phyloP scores from a whole-genome alignment of 2,888 invertebrate species.

The Tetanocera ferruginea region DNA sequence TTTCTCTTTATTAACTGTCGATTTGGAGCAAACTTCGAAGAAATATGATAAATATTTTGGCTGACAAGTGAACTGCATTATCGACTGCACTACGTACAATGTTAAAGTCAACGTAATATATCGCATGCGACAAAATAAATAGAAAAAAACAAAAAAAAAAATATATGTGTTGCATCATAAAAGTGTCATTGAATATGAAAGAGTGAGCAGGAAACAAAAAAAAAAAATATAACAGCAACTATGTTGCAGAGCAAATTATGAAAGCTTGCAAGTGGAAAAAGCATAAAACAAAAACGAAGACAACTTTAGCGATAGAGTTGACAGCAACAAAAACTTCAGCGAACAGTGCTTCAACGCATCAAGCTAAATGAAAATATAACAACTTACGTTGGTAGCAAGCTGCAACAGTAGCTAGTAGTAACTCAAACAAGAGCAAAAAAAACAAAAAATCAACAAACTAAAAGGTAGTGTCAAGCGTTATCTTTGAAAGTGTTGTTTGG shows the following conservation, averaged over 20 bases:
- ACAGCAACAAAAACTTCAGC: background rate
- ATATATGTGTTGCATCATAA: background rate
- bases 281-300: background rate
- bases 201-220: no score
- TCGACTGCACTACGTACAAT: background rate
- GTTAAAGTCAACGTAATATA: background rate
- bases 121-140: background rate
- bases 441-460: no score
- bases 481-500: no score
- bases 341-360: background rate
- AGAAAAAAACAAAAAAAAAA: background rate
- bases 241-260: background rate
- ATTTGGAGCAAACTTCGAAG: background rate
- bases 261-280: background rate
- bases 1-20: background rate
- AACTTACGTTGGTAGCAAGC: background rate
- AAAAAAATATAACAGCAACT: no score
- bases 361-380: background rate
- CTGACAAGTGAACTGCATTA: constrained; percentile 20
- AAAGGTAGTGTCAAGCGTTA: no score
- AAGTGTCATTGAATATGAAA: no score
- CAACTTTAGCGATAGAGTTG: background rate
- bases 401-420: no score
- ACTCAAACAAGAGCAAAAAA: no score
- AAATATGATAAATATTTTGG: constrained; percentile 7